Evolutionary conservation across 2,888 invertebrate genomes (phyloP), one percentile per base, ranked within the genome.

Genomic region (Psylliodes chrysocephalus): DNA sequence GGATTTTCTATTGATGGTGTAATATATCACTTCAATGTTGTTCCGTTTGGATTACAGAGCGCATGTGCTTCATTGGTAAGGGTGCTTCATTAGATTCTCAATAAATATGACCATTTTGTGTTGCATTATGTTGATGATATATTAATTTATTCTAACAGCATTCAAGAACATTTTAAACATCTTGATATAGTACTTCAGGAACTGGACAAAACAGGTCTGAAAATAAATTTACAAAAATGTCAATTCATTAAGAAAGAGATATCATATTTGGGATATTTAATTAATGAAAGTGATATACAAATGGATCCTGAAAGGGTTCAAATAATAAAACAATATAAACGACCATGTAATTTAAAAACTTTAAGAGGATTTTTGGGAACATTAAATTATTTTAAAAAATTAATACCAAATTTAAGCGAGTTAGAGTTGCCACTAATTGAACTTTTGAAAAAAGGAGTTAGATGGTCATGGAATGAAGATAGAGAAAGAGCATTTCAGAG

Each of bases 161-260:
- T 52, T 35, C n/a, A 30, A n/a, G 38, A 51, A 40, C 53, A 60
- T 49, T 8, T 51, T 18, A 4, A 44, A 42, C 47, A 57, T 56
- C 18, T 66, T 14, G 18, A 42, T 10, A 47, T 49, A 3, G 68
- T 78, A 0, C 56, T 78, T 0, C 4, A 64, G 35, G 60, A 51
- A 4, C n/a, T n/a, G n/a, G n/a, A n/a, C n/a, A n/a, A n/a, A n/a
- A n/a, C n/a, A n/a, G n/a, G n/a, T n/a, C n/a, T 80, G 1, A 77
- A 75, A 1, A 33, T 80, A 1, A 79, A 79, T 54, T 38, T 76
- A 1, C 55, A n/a, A 66, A 0, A 78, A 77, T 78, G 77, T 60
- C 17, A 40, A 4, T 78, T 79, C 54, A 67, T 75, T 4, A 8
- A 59, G 19, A 63, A 55, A 3, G 42, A 60, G 15, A 65, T 79